Evolutionary conservation across 2,113 vertebrate species (phyloP), one percentile per base, ranked within the genome.

Genomic region (Syrrhaptes paradoxus): DNA sequence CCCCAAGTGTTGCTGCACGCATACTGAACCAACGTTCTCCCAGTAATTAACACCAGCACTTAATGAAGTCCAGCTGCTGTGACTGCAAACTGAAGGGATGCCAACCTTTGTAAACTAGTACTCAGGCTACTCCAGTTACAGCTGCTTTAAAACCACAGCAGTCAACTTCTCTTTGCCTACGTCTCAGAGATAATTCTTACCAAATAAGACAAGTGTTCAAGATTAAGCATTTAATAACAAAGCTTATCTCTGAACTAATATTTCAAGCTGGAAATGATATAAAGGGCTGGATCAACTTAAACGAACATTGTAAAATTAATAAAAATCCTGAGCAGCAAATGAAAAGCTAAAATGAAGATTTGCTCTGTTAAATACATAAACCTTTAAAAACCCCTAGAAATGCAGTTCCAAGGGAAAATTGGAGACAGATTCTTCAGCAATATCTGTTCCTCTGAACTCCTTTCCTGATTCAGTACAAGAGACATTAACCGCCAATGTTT

Each of bases 51-150:
- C 99, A 99, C 98, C 98, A 98, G 97, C 94, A 97, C 98, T 98
- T 99, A 99, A 99, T 99, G 99, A 99, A 99, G 99, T 99, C 99
- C 99, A 99, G 99, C 99, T 99, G 99, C 98, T 98, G 97, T 6
- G 93, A 98, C 81, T 97, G 98, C 98, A 98, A 97, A 98, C 98
- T 96, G 98, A 98, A 97, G 96, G 61, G 43, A 97, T 99, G 99
- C 98, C 99, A 99, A 98, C 98, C 96, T 97, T 98, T 95, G 87
- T 67, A 93, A 95, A 89, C 86, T 57, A 43, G 66, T 61, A 82
- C 90, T 94, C 79, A 70, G 87, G 89, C 77, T 95, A 81, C 90
- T 96, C 87, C 85, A 85, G 86, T 95, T 94, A 85, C 87, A 95
- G 80, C 49, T 70, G 62, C 82, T 80, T 88, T 87, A 83, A 97